These are phyloP conservation scores for Oncorhynchus kisutch DNA, from an alignment of 2,113 vertebrate genomes.

Conservation along the genomic window DNA sequence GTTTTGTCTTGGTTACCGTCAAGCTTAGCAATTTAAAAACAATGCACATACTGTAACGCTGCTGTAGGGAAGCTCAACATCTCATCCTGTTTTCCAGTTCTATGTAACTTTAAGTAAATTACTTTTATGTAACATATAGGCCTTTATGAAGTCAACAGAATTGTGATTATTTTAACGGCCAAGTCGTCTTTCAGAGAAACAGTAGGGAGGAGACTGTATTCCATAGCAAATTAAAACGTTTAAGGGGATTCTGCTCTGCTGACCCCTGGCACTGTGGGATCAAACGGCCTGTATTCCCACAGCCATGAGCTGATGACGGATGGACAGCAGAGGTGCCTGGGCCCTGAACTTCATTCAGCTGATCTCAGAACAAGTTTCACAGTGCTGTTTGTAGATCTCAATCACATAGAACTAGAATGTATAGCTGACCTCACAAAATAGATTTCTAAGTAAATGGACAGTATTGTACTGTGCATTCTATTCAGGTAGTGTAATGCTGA, in stretches of 20 bases:
- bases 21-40: neutral
- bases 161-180: conserved; percentile 25
- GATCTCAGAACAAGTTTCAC: conserved; percentile 16
- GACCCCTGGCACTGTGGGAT: conserved; percentile 39
- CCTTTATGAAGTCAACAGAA: neutral
- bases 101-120: neutral
- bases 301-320: conserved; percentile 62
- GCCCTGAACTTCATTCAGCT: conserved; percentile 17
- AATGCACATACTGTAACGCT: neutral
- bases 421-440: too few relatives aligned
- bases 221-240: conserved; percentile 12
- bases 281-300: conserved; percentile 50
- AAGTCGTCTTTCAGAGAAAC: conserved; percentile 31
- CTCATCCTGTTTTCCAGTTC: neutral
- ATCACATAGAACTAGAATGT: too few relatives aligned
- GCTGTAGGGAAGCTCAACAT: neutral
- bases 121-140: neutral
- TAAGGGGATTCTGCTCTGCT: conserved; percentile 36
- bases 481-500: too few relatives aligned
- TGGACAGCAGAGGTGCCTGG: conserved; percentile 52
- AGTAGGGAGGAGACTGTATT: conserved; percentile 12
- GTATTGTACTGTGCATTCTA: too few relatives aligned
- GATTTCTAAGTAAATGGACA: too few relatives aligned
- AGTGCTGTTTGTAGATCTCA: too few relatives aligned
- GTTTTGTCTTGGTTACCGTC: conserved; percentile 25